Evolutionary conservation across 2,797 vertebrate genomes (phyloP).

Genomic region (Darevskia nairensis): DNA sequence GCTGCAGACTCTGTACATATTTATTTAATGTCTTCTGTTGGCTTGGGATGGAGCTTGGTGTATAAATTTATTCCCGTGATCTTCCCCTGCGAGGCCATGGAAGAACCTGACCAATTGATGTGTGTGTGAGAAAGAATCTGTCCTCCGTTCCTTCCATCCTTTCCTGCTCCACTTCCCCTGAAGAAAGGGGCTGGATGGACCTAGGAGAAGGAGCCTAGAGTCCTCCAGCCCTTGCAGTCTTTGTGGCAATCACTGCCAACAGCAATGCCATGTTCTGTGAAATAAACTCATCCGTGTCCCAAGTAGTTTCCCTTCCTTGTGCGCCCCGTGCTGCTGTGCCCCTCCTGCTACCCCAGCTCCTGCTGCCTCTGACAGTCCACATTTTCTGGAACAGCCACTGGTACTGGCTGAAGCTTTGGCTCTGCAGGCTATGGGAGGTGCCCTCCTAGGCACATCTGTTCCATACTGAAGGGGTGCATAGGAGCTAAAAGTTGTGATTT

Average conservation of each 20-base stretch:
- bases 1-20: constrained; percentile 87
- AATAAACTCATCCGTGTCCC: constrained; percentile 26
- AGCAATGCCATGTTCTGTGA: constrained; percentile 29
- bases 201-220: background rate
- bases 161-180: background rate
- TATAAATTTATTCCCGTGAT: constrained; percentile 18
- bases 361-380: background rate
- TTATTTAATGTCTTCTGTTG: constrained; percentile 92
- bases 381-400: background rate
- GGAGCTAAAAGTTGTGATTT: constrained; percentile 19
- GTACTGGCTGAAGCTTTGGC: constrained; percentile 8
- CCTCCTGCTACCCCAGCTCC: background rate
- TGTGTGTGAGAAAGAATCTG: constrained; percentile 58
- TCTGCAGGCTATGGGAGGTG: background rate
- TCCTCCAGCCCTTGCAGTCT: constrained; percentile 8
- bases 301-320: constrained; percentile 21
- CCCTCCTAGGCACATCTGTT: constrained; percentile 10
- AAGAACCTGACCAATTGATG: constrained; percentile 62
- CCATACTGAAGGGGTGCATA: constrained; percentile 12
- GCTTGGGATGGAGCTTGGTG: constrained; percentile 60
- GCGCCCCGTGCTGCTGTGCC: constrained; percentile 28
- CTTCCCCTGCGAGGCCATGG: background rate
- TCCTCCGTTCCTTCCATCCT: constrained; percentile 38
- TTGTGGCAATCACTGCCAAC: constrained; percentile 23
- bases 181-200: background rate